phyloP scores from a whole-genome alignment of 2,797 vertebrate genomes.

The Anableps anableps region DNA sequence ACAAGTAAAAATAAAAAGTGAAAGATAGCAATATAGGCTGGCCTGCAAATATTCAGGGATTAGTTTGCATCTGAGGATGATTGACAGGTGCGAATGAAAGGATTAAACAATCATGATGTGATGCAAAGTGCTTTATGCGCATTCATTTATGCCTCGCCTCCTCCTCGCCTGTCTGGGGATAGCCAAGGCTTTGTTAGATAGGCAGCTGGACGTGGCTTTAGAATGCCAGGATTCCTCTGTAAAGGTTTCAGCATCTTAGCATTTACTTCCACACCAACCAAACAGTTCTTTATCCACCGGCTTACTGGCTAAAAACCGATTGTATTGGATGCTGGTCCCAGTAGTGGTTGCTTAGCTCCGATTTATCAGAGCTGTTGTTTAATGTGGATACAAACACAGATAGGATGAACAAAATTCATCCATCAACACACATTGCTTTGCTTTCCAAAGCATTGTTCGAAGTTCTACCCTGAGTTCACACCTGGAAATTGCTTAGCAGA shows the following conservation, averaged over 20 bases:
- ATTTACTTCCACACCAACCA: conserved; percentile 41
- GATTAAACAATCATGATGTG: conserved; percentile 70
- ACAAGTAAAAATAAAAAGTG: conserved; percentile 47
- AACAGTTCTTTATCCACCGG: conserved; percentile 1
- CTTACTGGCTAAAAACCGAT: not conserved
- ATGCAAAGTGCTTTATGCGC: conserved; percentile 70
- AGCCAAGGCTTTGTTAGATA: conserved; percentile 51
- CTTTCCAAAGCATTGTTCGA: conserved; percentile 3
- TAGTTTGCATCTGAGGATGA: conserved; percentile 65
- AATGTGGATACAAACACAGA: conserved; percentile 4
- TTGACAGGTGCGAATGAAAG: conserved; percentile 68
- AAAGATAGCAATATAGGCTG: conserved; percentile 57
- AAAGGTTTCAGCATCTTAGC: conserved; percentile 42
- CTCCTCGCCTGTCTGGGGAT: conserved; percentile 39
- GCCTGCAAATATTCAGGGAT: conserved; percentile 64
- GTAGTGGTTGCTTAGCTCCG: not conserved
- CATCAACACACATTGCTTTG: conserved; percentile 1
- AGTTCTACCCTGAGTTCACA: conserved; percentile 9
- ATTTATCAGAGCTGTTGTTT: not conserved
- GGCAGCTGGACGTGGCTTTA: conserved; percentile 55
- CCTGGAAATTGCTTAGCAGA: conserved; percentile 27
- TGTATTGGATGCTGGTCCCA: not conserved
- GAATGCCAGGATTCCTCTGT: conserved; percentile 42
- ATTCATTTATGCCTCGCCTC: conserved; percentile 62
- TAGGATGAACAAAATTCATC: conserved; percentile 21